Evolutionary conservation across 2,113 vertebrate species (phyloP).

Genomic region (Syrrhaptes paradoxus): DNA sequence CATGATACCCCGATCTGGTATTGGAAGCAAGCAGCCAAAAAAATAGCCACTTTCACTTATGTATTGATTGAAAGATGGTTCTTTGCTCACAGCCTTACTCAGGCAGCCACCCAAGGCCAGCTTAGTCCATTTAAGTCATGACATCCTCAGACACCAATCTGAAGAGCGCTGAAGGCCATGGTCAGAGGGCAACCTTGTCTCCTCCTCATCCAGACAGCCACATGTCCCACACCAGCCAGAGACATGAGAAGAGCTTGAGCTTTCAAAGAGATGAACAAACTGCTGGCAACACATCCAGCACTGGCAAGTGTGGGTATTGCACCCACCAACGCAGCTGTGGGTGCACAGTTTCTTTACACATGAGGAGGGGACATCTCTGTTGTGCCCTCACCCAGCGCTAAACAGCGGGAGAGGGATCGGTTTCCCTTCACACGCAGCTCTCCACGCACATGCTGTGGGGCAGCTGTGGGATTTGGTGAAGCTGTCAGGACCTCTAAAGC

Average conservation of each 20-base stretch:
- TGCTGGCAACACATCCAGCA: not conserved
- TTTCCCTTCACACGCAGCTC: not conserved
- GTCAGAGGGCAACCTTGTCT: not conserved
- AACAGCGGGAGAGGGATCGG: not conserved
- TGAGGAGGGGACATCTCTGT: not conserved
- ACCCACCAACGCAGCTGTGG: not conserved
- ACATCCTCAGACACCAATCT: not conserved
- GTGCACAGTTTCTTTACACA: not conserved
- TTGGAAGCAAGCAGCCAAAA: not conserved
- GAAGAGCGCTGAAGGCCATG: not conserved
- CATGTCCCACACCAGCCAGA: not conserved
- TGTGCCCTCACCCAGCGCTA: not conserved
- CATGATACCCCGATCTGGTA: not conserved
- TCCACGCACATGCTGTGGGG: not conserved
- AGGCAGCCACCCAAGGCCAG: not conserved
- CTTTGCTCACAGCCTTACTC: not conserved
- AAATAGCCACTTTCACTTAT: not conserved
- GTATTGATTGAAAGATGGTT: not conserved
- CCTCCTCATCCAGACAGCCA: not conserved
- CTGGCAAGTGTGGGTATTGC: not conserved
- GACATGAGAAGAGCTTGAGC: not conserved
- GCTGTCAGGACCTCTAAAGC: not conserved
- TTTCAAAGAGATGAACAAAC: not conserved
- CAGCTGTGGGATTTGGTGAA: not conserved
- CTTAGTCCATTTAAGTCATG: not conserved